Evolutionary conservation across 2,113 vertebrate species (phyloP).

Genomic region (Gymnarchus niloticus): DNA sequence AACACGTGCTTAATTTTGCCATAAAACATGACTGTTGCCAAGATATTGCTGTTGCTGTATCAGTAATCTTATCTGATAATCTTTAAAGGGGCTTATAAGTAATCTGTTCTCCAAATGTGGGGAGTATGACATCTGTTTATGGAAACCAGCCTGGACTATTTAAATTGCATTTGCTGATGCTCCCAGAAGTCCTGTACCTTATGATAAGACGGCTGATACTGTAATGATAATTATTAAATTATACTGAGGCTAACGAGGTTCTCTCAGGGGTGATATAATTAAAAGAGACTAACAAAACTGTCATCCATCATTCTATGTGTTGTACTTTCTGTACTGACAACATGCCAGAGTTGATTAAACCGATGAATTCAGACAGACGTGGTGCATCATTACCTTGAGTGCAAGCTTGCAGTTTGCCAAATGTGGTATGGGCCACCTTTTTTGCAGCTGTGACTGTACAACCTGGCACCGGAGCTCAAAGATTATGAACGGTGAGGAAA

Average conservation of each 20-base stretch:
- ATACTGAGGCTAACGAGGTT: too few relatives aligned
- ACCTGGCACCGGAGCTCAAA: neutral
- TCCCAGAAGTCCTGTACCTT: neutral
- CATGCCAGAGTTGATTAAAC: neutral
- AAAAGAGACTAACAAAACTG: neutral
- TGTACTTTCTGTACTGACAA: neutral
- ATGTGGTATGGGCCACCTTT: neutral
- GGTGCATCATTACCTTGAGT: neutral
- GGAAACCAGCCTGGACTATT: too few relatives aligned
- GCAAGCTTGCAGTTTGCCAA: neutral
- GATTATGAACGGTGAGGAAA: slow-evolving; percentile 20
- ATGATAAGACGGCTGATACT: neutral
- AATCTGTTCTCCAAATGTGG: too few relatives aligned
- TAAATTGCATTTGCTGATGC: neutral
- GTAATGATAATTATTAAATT: too few relatives aligned
- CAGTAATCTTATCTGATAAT: neutral
- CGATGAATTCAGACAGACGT: neutral
- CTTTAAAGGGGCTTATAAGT: neutral
- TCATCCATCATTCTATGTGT: neutral
- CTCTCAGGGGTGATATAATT: neutral
- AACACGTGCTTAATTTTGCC: neutral
- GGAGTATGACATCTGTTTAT: too few relatives aligned
- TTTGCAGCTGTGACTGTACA: neutral
- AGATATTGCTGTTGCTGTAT: neutral
- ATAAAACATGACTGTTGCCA: neutral